Evolutionary conservation across 2,888 invertebrate genomes (phyloP).

Genomic region (Lasioglossum pauxillum): DNA sequence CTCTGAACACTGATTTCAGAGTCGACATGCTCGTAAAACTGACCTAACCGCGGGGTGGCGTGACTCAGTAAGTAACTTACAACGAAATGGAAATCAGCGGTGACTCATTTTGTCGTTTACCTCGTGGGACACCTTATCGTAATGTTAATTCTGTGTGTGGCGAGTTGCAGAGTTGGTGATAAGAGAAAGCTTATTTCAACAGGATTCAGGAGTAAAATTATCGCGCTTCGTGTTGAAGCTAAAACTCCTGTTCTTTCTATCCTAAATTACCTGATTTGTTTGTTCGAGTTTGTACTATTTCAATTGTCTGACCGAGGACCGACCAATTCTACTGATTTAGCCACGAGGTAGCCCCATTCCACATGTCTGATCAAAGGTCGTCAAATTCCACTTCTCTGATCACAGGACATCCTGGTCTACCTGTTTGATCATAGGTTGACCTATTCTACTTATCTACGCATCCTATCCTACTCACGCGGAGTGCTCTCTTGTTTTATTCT

Average conservation of each 20-base stretch:
- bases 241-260: neutral
- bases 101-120: conserved; percentile 29
- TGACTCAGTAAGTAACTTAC: conserved; percentile 28
- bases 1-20: conserved; percentile 9
- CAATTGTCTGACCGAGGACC: neutral
- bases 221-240: neutral
- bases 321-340: neutral
- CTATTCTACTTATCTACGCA: neutral
- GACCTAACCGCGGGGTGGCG: conserved; percentile 21
- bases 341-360: neutral
- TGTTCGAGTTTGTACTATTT: neutral
- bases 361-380: neutral
- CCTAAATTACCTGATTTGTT: neutral
- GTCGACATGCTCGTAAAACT: conserved; percentile 17
- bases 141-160: conserved; percentile 9
- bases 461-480: neutral
- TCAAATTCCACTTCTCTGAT: neutral
- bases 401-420: neutral
- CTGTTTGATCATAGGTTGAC: neutral
- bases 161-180: conserved; percentile 11
- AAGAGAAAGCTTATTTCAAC: neutral
- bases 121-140: conserved; percentile 8
- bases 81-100: conserved; percentile 18
- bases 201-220: neutral
- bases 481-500: neutral